Base-by-base conservation (phyloP, 1,140 invertebrate species). In the Panagrolaimus sp. region DNA sequence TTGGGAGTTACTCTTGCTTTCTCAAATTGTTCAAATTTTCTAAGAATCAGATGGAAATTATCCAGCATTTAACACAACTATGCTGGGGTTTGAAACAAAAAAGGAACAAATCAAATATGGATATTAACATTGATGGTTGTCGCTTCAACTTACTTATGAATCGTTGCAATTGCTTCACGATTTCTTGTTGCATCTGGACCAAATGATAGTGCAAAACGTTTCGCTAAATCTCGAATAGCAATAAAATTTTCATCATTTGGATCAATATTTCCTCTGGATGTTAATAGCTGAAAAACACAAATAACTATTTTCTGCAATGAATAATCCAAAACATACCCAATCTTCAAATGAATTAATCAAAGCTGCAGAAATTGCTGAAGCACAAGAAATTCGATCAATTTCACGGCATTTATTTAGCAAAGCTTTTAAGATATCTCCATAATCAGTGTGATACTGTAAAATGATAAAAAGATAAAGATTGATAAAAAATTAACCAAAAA, bases 361-460 rank as follows among this genome's bases (percentile, higher is more conserved):
- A 43, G 73, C 71, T 27, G 44, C 86, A 57, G 92, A 45, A 67
- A 98, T 92, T 4, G 93, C 96, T 73, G 94, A 87, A 5, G 94
- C 93, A 85, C 94, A 97, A 80, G 91, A 91, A 0, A 93, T 89
- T 87, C 96, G 97, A 85, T 96, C 96, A 63, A 98, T 96, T 85
- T 99, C 96, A 72, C 94, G 87, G 1, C 92, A 92, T 86, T 97
- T 98, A 65, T 91, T 91, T 73, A 99, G 85, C 1, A 95, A 96
- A 11, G 91, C 90, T 86, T 98, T 98, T 65, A 99, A 96, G 65
- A 99, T 99, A 84, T 98, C 96, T n/a, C 96, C 96, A 86, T 96
- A 98, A 84, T 98, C 93, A 84, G 95, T 95, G 83, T 96, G 97
- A 83, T 92, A 96, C 89, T 92, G 83, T 84, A 71, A 80, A 63